A percentile compares a stretch with the other conserved stretches of the same genome.
These are phyloP conservation scores for Lacanobia oleracea DNA, from an alignment of 2,888 invertebrate genomes.

Conservation along the genomic window DNA sequence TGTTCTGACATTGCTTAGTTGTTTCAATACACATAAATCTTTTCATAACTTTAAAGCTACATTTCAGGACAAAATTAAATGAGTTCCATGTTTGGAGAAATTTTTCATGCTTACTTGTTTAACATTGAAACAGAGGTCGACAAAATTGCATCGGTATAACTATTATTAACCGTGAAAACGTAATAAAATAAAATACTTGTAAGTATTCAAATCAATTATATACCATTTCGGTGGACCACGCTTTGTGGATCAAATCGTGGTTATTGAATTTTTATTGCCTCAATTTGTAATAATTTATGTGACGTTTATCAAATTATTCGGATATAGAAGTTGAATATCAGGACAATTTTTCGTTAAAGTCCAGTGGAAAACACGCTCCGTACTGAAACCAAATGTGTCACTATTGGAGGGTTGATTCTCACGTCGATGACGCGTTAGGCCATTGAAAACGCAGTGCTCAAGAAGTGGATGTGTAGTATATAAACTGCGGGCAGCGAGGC, in stretches of 20 bases:
- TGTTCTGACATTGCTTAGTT: constrained; percentile 5
- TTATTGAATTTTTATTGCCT: neutral
- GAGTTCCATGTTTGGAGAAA: constrained; percentile 25
- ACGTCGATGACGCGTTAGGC: constrained; percentile 82
- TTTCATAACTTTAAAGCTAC: constrained; percentile 9
- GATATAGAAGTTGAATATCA: neutral
- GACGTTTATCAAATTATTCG: neutral
- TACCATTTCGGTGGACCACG: constrained; percentile 8
- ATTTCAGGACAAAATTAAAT: constrained; percentile 14
- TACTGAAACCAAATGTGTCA: constrained; percentile 54
- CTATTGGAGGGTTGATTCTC: constrained; percentile 81
- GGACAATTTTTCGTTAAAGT: constrained; percentile 8
- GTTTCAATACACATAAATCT: constrained; percentile 6
- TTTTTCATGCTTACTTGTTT: constrained; percentile 29
- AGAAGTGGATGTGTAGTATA: constrained; percentile 86
- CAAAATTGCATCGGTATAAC: constrained; percentile 19
- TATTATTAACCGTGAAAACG: constrained; percentile 36
- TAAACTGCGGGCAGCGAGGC: constrained; percentile 81
- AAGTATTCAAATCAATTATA: constrained; percentile 49
- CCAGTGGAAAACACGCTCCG: constrained; percentile 30
- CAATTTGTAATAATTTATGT: neutral
- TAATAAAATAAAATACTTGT: constrained; percentile 41
- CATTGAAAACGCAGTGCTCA: constrained; percentile 85
- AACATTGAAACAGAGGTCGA: constrained; percentile 21
- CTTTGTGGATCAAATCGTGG: neutral